Evolutionary conservation across 2,797 vertebrate genomes (phyloP).

Genomic region (Poeciliopsis gracilis): DNA sequence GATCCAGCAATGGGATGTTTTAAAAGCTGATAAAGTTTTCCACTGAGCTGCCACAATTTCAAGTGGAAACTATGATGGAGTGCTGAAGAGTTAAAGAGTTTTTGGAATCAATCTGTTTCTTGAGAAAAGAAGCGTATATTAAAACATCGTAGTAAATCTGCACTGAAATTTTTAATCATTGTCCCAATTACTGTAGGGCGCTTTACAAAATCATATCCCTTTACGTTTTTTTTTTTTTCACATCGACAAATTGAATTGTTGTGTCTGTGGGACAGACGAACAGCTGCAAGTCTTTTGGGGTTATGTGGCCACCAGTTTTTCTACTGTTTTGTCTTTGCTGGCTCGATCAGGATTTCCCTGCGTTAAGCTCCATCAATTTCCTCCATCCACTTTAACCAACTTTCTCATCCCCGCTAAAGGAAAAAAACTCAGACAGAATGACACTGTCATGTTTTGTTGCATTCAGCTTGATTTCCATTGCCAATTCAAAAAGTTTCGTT

Average conservation of each 20-base stretch:
- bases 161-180: not conserved
- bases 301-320: not conserved
- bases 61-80: slow-evolving; percentile 11
- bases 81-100: not conserved
- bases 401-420: not conserved
- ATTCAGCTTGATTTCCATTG: not conserved
- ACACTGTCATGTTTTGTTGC: not conserved
- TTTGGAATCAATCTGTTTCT: not conserved
- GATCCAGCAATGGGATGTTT: slow-evolving; percentile 56
- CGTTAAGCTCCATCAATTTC: not conserved
- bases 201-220: not conserved
- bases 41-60: slow-evolving; percentile 17
- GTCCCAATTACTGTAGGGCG: not conserved
- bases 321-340: not conserved
- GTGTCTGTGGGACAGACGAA: not conserved
- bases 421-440: not conserved
- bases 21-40: slow-evolving; percentile 50
- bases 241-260: not conserved
- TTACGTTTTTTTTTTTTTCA: not conserved
- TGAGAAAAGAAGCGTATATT: not conserved
- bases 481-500: not conserved
- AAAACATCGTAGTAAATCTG: not conserved
- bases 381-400: not conserved
- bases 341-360: not conserved
- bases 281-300: not conserved